Evolutionary conservation across 2,888 invertebrate genomes (phyloP), one percentile per base, ranked within the genome.

Genomic region (Lutraria lutraria): DNA sequence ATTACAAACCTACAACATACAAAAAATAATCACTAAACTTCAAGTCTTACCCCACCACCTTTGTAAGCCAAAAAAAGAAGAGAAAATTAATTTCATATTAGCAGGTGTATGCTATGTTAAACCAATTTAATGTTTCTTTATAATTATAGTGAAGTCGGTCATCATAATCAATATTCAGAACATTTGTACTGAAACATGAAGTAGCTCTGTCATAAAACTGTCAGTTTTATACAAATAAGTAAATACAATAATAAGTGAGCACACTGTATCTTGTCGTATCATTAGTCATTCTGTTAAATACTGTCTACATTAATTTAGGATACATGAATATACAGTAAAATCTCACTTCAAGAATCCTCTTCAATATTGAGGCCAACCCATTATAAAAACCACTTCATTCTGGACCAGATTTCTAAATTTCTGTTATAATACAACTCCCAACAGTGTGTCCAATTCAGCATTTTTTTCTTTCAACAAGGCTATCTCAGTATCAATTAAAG

Each of bases 1-100:
- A 43, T 63, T 63, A 72, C 79, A 34, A 79, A 21, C n/a, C 76
- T 79, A 85, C 85, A 85, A 76, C 85, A 68, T 79, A 21, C 76
- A 72, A 79, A 82, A 85, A 54, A 85, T 76, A 85, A 52, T 68
- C 63, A 8, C 19, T 16, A 56, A 15, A 56, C 19, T 56, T 56
- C 6, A 56, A 56, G 56, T 56, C 56, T 56, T 8, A 15, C 56
- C 15, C 15, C 56, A 56, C 19, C 19, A 56, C 15, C 15, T 13
- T 56, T 8, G 56, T 19, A 8, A 56, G 16, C 56, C 3, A 16
- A 56, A 56, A 15, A 56, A 3, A 56, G 0, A 2, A 56, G 13
- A 16, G 56, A 56, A 19, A 56, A 56, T 2, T 56, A 56, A 56
- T 56, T 56, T 19, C 56, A 16, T 56, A 56, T 16, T 56, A 56